Base-by-base conservation (phyloP, 1,140 invertebrate species). In the Hormaphis cornu region DNA sequence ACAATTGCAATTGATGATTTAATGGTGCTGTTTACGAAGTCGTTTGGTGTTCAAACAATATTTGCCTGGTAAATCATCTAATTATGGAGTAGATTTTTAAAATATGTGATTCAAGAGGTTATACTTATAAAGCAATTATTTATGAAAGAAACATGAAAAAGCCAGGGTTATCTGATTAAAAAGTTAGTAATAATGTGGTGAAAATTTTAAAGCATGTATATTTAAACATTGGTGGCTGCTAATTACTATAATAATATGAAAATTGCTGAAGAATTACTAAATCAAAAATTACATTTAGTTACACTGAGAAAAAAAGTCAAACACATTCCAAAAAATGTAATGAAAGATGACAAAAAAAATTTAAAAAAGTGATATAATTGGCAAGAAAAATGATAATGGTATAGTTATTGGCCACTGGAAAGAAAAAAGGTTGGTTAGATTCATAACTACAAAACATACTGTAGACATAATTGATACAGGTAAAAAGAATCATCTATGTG, bases 1-100 rank as follows among this genome's bases (percentile, higher is more conserved):
- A 69, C 74, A 58, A 44, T 78, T 14, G 73, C 73, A 14, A 74
- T 78, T 30, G 78, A 80, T 71, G 78, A 79, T 72, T 73, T 71
- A 30, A 74, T 79, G 8, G 63, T 77, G 2, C 70, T 72, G 14
- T 78, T 77, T 58, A 72, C n/a, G 74, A 73, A 76, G 77, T 10
- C 54, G 76, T 22, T 56, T 78, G n/a, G 53, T 50, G n/a, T 75
- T 78, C 44, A 75, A 73, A 44, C 76, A 79, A 70, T 80, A 53
- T 53, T 33, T 53, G n/a, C 52, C 52, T 14, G 24, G 30, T 26
- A 53, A 33, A 28, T 28, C 24, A 53, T 26, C 83, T 78, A 66
- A 44, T 18, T 44, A 44, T 42, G 40, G 40, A 20, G n/a, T 44
- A 44, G 8, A 42, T 42, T 42, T 44, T 44, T 44, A 2, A 44